Evolutionary conservation across 2,888 invertebrate species (phyloP).

Genomic region (Acleris emargana): DNA sequence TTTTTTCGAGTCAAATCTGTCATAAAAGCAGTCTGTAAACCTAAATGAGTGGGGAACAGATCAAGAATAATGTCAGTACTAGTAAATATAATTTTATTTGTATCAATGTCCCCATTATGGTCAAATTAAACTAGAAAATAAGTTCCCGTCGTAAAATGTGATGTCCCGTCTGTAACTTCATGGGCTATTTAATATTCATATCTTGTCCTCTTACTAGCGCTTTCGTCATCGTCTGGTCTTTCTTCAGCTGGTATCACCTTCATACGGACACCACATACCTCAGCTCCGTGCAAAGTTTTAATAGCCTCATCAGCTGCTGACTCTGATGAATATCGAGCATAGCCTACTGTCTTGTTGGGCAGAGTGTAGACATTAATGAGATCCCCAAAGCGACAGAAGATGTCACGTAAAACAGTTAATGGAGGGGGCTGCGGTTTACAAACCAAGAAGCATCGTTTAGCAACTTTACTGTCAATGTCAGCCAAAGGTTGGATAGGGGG

Average conservation of each 20-base stretch:
- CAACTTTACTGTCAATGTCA: slow-evolving; percentile 86
- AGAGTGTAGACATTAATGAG: slow-evolving; percentile 95
- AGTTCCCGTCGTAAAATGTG: slow-evolving; percentile 15
- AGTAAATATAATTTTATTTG: slow-evolving; percentile 48
- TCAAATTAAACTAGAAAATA: not conserved
- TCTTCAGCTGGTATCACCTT: slow-evolving; percentile 96
- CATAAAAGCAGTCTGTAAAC: slow-evolving; percentile 3
- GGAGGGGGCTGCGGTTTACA: slow-evolving; percentile 88
- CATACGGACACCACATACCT: slow-evolving; percentile 92
- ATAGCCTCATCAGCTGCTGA: slow-evolving; percentile 91
- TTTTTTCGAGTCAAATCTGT: not conserved
- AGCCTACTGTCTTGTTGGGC: slow-evolving; percentile 95
- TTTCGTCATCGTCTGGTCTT: slow-evolving; percentile 54
- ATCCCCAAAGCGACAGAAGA: slow-evolving; percentile 95
- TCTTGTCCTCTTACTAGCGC: slow-evolving; percentile 56
- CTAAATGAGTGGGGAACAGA: not conserved
- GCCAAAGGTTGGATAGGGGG: slow-evolving; percentile 89
- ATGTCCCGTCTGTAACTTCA: slow-evolving; percentile 40
- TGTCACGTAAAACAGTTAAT: slow-evolving; percentile 90
- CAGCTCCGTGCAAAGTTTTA: slow-evolving; percentile 89
- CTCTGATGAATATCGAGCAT: slow-evolving; percentile 91
- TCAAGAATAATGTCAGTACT: slow-evolving; percentile 50
- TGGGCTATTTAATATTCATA: slow-evolving; percentile 41
- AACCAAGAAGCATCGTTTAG: slow-evolving; percentile 87
- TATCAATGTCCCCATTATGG: slow-evolving; percentile 40